Percentiles rank a stretch among this genome's conserved stretches.
These are phyloP conservation scores for Platerodrilus igneus DNA, from an alignment of 2,888 invertebrate species.

Conservation along the genomic window DNA sequence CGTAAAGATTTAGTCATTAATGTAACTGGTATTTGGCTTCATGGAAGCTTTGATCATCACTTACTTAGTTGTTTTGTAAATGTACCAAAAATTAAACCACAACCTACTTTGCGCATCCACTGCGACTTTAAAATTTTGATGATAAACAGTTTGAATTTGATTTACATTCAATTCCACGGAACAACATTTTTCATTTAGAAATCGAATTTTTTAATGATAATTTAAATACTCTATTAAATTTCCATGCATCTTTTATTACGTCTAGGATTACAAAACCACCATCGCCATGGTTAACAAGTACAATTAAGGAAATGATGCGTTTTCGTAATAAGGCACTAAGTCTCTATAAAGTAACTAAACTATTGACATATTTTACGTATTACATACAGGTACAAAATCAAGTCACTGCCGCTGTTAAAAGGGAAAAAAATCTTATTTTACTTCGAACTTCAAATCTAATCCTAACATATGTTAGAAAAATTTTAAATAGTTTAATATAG, in stretches of 20 bases:
- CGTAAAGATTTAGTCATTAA: not conserved
- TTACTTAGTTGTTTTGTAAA: not conserved
- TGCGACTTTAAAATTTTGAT: not conserved
- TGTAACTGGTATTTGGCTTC: not conserved
- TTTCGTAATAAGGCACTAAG: slow-evolving; percentile 10
- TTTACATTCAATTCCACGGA: slow-evolving; percentile 1
- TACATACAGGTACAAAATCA: slow-evolving; percentile 17
- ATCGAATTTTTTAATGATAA: not conserved
- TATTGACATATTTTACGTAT: slow-evolving; percentile 7
- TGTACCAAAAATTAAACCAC: not conserved
- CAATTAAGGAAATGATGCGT: slow-evolving; percentile 12
- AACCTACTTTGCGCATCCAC: not conserved
- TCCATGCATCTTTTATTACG: slow-evolving; percentile 8
- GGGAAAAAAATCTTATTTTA: slow-evolving; percentile 9
- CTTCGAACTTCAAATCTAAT: not conserved
- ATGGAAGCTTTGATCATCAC: not conserved
- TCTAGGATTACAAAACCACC: slow-evolving; percentile 2
- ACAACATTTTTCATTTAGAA: not conserved
- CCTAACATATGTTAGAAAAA: not conserved
- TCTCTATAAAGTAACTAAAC: slow-evolving; percentile 12
- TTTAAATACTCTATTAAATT: not conserved
- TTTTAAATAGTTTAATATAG: not conserved
- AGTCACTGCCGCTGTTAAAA: slow-evolving; percentile 8
- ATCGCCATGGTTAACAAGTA: slow-evolving; percentile 13
- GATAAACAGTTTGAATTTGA: not conserved